phyloP scores from a whole-genome alignment of 2,113 vertebrate genomes.

The Amphiprion ocellaris region DNA sequence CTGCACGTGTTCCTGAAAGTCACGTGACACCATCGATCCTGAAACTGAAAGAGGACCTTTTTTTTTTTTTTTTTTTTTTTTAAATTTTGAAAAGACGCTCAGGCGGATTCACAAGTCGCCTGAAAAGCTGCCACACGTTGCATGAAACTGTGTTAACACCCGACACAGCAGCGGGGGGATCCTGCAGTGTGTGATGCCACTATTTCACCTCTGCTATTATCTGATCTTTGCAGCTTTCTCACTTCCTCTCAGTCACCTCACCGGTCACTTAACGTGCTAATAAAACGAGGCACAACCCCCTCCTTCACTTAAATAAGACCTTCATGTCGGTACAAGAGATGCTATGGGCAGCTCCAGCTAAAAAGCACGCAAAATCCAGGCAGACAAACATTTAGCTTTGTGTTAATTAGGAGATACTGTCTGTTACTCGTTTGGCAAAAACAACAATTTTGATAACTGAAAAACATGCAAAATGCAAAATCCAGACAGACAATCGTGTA shows the following conservation, averaged over 20 bases:
- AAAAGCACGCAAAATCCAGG: too few species aligned
- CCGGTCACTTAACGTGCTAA: not conserved
- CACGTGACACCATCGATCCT: constrained; percentile 60
- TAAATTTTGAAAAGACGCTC: not conserved
- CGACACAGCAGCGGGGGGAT: not conserved
- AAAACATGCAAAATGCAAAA: too few species aligned
- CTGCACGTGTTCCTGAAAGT: constrained; percentile 46
- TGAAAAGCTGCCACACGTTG: not conserved
- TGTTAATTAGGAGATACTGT: too few species aligned
- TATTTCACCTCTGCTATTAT: constrained; percentile 2
- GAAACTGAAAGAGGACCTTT: not conserved
- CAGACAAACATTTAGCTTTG: too few species aligned
- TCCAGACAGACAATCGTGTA: too few species aligned
- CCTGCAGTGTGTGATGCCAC: not conserved
- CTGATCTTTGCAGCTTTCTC: constrained; percentile 8
- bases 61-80: not conserved
- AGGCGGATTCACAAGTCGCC: not conserved
- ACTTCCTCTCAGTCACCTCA: too few species aligned
- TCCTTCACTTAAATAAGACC: too few species aligned
- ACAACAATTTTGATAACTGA: too few species aligned
- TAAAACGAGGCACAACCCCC: not conserved
- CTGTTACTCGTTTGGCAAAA: too few species aligned
- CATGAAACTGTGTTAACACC: not conserved
- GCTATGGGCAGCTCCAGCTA: too few species aligned
- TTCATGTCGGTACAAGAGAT: too few species aligned